A percentile compares a stretch with the other conserved stretches of the same genome.
phyloP scores from a whole-genome alignment of 2,888 invertebrate species.

The Spatulosminthurus flaviceps region DNA sequence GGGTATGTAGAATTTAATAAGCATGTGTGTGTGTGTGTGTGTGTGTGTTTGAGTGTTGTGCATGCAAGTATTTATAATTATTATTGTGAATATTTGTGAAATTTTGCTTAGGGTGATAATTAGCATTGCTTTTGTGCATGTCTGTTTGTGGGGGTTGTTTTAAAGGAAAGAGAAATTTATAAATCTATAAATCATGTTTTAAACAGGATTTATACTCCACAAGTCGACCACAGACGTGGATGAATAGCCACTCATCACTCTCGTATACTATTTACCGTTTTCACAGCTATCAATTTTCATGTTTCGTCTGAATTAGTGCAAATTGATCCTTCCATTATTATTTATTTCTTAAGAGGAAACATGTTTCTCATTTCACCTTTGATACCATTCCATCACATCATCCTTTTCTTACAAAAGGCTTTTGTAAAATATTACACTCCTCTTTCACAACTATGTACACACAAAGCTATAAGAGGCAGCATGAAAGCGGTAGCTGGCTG shows the following conservation, averaged over 20 bases:
- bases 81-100: background rate
- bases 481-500: too few species aligned
- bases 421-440: too few species aligned
- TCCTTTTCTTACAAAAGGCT: too few species aligned
- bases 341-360: background rate
- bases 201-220: slow-evolving; percentile 29
- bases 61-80: too few species aligned
- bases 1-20: too few species aligned
- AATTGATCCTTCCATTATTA: slow-evolving; percentile 27
- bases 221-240: slow-evolving; percentile 20
- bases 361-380: background rate
- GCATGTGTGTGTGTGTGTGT: too few species aligned
- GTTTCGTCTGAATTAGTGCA: slow-evolving; percentile 27
- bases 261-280: background rate
- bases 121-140: background rate
- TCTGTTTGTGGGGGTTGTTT: background rate
- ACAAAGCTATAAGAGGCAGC: too few species aligned
- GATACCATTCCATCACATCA: too few species aligned
- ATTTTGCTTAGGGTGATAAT: background rate
- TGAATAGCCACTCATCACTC: background rate
- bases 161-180: slow-evolving; percentile 9
- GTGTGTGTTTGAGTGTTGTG: too few species aligned
- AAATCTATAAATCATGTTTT: slow-evolving; percentile 20
- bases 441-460: too few species aligned
- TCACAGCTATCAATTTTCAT: slow-evolving; percentile 9